Percentiles rank a stretch among this genome's conserved stretches.
Conservation (phyloP, 35 echinoderm and acorn worm genomes). For the Apostichopus californicus region DNA sequence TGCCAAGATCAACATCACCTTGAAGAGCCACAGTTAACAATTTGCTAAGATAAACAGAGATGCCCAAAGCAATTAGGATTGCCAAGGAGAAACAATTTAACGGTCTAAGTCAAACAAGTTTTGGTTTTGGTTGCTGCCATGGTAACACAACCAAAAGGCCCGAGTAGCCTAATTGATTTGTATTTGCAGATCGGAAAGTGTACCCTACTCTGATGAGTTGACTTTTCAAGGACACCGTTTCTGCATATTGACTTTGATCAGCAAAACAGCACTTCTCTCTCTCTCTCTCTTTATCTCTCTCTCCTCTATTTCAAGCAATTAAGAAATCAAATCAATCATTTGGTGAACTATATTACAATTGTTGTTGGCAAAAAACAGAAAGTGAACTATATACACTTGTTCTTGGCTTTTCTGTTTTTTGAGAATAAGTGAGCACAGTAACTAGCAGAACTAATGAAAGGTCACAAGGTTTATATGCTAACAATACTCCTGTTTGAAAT, state of each 20-base stretch:
- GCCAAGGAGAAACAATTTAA: neutral
- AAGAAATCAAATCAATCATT: neutral
- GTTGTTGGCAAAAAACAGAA: neutral
- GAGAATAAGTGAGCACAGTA: too few species aligned
- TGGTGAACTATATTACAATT: neutral
- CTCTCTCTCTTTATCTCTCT: too few species aligned
- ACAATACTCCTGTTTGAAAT: too few species aligned
- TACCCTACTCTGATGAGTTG: neutral
- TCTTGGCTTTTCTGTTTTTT: too few species aligned
- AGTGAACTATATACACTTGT: neutral
- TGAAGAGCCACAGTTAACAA: too few species aligned
- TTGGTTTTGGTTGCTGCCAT: neutral
- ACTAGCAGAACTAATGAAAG: too few species aligned
- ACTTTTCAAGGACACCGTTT: neutral
- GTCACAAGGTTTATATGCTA: too few species aligned
- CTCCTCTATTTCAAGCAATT: neutral
- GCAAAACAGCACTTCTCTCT: too few species aligned
- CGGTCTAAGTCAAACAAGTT: neutral
- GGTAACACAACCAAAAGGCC: neutral
- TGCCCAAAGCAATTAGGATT: neutral
- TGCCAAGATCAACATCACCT: too few species aligned
- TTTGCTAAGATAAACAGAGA: too few species aligned
- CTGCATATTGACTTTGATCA: too few species aligned
- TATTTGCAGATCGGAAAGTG: neutral
- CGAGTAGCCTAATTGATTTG: neutral